Evolutionary conservation across 2,113 vertebrate species (phyloP).

Genomic region (Pleuronectes platessa): DNA sequence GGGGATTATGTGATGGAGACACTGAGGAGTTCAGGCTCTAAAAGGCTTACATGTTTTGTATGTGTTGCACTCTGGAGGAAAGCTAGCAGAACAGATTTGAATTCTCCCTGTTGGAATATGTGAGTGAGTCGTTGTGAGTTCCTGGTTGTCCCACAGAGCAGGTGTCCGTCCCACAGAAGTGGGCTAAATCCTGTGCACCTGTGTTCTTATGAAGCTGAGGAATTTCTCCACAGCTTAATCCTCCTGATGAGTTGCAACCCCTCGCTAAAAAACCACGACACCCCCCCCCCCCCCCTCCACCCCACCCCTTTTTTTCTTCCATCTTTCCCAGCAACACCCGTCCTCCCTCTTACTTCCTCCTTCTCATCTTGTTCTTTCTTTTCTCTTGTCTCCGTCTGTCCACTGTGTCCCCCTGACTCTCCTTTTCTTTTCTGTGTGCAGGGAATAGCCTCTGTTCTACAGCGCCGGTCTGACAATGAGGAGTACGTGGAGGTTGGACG

Average conservation of each 20-base stretch:
- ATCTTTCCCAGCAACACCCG: conserved; percentile 25
- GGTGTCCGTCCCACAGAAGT: conserved; percentile 67
- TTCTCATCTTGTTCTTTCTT: conserved; percentile 24
- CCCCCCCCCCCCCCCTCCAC: conserved; percentile 28
- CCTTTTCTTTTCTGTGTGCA: conserved; percentile 69
- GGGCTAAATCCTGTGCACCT: conserved; percentile 81
- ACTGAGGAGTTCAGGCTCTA: conserved; percentile 33
- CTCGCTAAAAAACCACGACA: conserved; percentile 26
- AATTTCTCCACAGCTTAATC: conserved; percentile 76
- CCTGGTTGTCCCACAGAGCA: conserved; percentile 59
- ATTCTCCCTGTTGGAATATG: conserved; percentile 42
- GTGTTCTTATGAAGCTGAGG: conserved; percentile 73
- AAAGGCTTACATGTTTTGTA: conserved; percentile 48
- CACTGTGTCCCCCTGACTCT: neutral
- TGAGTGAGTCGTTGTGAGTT: conserved; percentile 34
- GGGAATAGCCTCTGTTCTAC: conserved; percentile 96
- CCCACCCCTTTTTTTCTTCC: neutral
- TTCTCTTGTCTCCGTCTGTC: conserved; percentile 23
- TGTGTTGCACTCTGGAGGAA: conserved; percentile 57
- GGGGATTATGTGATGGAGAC: conserved; percentile 50
- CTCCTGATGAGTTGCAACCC: conserved; percentile 68
- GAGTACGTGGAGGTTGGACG: conserved; percentile 96
- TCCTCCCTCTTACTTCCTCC: conserved; percentile 15
- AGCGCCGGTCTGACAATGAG: conserved; percentile 95
- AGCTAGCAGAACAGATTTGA: conserved; percentile 49